Evolutionary conservation across 64 coral and sea anemone species (phyloP).

Genomic region (Stichodactyla helianthus): DNA sequence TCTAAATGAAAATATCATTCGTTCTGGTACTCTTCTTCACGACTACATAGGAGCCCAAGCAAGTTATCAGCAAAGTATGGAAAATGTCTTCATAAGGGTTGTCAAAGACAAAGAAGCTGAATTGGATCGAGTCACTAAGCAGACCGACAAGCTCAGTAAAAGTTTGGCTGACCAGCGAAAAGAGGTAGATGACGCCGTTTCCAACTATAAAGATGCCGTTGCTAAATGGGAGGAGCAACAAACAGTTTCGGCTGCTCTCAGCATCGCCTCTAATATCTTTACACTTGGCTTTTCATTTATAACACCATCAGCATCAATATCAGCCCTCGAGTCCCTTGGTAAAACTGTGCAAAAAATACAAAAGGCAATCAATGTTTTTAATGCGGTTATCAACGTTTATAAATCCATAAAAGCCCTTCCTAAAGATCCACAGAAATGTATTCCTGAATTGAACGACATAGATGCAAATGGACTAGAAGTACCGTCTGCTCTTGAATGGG

Average conservation of each 20-base stretch:
- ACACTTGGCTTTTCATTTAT: conserved; percentile 5
- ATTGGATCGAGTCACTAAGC: not conserved
- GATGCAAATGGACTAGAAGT: not conserved
- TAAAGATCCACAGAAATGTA: conserved; percentile 2
- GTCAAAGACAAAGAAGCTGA: conserved; percentile 16
- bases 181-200: too few relatives aligned
- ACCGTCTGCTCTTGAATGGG: conserved; percentile 13
- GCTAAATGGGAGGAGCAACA: too few relatives aligned
- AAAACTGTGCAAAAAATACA: conserved; percentile 23
- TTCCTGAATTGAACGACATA: not conserved
- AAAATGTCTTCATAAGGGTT: not conserved
- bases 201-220: too few relatives aligned
- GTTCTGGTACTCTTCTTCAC: conserved; percentile 6
- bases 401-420: not conserved
- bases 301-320: not conserved
- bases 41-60: conserved; percentile 8
- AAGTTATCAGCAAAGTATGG: conserved; percentile 6
- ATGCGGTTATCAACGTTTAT: conserved; percentile 22
- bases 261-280: conserved; percentile 22
- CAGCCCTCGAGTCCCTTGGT: not conserved
- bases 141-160: not conserved
- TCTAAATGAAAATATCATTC: conserved; percentile 26
- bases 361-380: conserved; percentile 6
- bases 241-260: not conserved
- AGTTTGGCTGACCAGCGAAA: not conserved